These are phyloP conservation scores for Pachydiplax longipennis DNA, from an alignment of 2,888 invertebrate genomes.

Conservation along the genomic window DNA sequence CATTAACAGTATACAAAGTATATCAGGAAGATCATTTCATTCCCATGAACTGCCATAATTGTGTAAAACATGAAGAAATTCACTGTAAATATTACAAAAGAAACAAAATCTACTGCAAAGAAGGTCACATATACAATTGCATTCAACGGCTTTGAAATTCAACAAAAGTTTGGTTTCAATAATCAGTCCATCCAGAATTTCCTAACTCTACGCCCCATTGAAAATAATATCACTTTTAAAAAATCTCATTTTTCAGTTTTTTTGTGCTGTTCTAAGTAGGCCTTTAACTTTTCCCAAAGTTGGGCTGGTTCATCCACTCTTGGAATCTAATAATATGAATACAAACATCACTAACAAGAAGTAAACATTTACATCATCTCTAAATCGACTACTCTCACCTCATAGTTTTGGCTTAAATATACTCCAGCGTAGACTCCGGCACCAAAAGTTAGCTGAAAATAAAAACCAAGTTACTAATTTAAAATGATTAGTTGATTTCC, in stretches of 20 bases:
- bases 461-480: constrained; percentile 52
- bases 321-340: constrained; percentile 71
- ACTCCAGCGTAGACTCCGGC: constrained; percentile 76
- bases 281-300: constrained; percentile 73
- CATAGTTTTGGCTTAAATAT: constrained; percentile 78
- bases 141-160: no score
- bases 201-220: no score
- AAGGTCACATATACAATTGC: no score
- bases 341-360: not conserved
- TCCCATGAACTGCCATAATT: no score
- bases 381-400: constrained; percentile 63
- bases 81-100: no score
- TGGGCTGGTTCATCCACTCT: constrained; percentile 83
- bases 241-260: constrained; percentile 51
- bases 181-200: no score
- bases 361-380: not conserved
- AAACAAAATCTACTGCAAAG: no score
- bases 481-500: not conserved
- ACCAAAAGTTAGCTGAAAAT: constrained; percentile 72
- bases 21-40: no score
- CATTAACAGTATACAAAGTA: no score
- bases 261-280: constrained; percentile 72
- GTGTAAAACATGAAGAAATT: no score
- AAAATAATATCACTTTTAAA: not conserved
- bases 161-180: no score